phyloP scores from a whole-genome alignment of 1,140 invertebrate genomes.

The Zaprionus vittiger region DNA sequence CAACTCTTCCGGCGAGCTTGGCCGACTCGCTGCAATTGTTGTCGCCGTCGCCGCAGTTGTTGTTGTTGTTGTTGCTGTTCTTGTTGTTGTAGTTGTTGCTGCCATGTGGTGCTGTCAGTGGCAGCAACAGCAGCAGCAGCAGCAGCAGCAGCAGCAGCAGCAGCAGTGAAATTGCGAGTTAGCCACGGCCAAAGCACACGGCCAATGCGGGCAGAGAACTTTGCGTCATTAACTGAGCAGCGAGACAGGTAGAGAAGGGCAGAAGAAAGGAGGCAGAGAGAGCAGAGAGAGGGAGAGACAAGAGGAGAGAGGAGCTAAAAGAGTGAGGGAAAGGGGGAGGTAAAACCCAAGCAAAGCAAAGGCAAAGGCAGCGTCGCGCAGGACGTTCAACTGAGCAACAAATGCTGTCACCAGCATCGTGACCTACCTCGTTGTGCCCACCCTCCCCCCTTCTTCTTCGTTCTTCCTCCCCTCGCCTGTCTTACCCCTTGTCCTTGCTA shows the following conservation, averaged over 20 bases:
- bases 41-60: constrained; percentile 26
- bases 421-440: not conserved
- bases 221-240: constrained; percentile 63
- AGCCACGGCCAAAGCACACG: constrained; percentile 52
- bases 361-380: not conserved
- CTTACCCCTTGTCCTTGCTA: constrained; percentile 29
- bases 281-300: not conserved
- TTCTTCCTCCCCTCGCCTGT: not conserved
- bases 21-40: constrained; percentile 44
- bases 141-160: constrained; percentile 61
- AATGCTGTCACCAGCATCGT: constrained; percentile 61
- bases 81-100: constrained; percentile 35
- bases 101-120: constrained; percentile 56
- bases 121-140: constrained; percentile 60
- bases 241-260: constrained; percentile 13
- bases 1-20: constrained; percentile 10
- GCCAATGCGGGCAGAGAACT: constrained; percentile 52
- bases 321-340: not conserved
- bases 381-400: constrained; percentile 50
- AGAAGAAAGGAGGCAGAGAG: not conserved
- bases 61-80: constrained; percentile 27
- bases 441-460: not conserved
- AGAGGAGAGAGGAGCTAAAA: not conserved
- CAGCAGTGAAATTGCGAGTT: constrained; percentile 47
- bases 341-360: not conserved